Evolutionary conservation across 23 tunicate genomes (phyloP).

Genomic region (Ascidia mentula): DNA sequence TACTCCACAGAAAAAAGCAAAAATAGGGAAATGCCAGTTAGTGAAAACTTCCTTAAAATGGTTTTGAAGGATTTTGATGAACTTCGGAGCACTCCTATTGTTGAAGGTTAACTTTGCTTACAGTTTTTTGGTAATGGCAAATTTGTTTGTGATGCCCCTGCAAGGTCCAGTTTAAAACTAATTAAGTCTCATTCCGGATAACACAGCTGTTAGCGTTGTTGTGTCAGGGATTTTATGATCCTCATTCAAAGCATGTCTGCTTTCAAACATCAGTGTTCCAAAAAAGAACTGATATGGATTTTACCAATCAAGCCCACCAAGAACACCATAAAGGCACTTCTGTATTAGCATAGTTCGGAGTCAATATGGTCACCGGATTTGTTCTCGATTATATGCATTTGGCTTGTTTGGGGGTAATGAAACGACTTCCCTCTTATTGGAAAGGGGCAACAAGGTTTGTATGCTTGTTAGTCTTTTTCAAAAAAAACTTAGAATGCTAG

Average conservation of each 20-base stretch:
- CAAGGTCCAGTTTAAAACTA: constrained; percentile 34
- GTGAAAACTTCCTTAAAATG: not conserved
- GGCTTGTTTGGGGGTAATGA: constrained; percentile 35
- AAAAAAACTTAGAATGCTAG: no score
- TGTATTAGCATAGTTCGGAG: constrained; percentile 24
- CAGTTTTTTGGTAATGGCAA: not conserved
- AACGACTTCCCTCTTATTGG: constrained; percentile 23
- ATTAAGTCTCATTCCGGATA: constrained; percentile 45
- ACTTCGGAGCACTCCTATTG: not conserved
- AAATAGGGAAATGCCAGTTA: constrained; percentile 17
- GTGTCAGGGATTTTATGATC: constrained; percentile 21
- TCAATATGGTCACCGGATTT: constrained; percentile 22
- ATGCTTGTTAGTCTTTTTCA: not conserved
- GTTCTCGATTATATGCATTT: constrained; percentile 40
- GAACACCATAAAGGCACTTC: constrained; percentile 37
- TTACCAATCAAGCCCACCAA: constrained; percentile 12
- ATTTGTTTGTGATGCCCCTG: constrained; percentile 65
- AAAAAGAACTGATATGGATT: constrained; percentile 20
- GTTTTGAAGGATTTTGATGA: not conserved
- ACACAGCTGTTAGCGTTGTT: constrained; percentile 29
- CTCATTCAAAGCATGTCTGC: constrained; percentile 13
- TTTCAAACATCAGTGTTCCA: constrained; percentile 18
- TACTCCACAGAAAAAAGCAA: constrained; percentile 1
- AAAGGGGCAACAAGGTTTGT: constrained; percentile 41
- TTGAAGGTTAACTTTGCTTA: not conserved